A percentile compares a stretch with the other conserved stretches of the same genome.
phyloP scores from a whole-genome alignment of 2,113 vertebrate species.

The Thalassarche chlororhynchos region DNA sequence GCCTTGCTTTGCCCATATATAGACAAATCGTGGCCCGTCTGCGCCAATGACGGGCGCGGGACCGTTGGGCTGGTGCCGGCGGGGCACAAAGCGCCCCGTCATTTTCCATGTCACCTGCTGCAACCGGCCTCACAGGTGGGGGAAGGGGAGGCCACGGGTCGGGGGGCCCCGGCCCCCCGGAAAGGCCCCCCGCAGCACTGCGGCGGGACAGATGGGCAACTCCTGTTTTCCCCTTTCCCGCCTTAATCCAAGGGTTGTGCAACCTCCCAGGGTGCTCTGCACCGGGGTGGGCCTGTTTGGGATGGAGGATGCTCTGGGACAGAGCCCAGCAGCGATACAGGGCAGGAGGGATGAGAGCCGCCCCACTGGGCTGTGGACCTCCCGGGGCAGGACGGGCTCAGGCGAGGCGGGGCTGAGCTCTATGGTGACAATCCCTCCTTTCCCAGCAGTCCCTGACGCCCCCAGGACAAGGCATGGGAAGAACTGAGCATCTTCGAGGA shows the following conservation, averaged over 20 bases:
- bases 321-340: background rate
- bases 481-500: background rate
- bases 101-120: constrained; percentile 12
- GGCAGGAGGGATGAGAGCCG: background rate
- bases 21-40: constrained; percentile 45
- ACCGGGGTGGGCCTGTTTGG: background rate
- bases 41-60: constrained; percentile 27
- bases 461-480: background rate
- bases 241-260: background rate
- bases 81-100: background rate
- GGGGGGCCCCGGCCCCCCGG: fast-evolving
- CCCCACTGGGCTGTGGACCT: fast-evolving
- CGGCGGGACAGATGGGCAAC: fast-evolving
- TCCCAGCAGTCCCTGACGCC: background rate
- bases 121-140: background rate
- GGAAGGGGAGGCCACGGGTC: background rate
- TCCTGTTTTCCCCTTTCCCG: background rate
- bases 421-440: background rate
- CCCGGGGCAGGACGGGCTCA: background rate
- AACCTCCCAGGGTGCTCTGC: fast-evolving
- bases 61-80: background rate
- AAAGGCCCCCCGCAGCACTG: fast-evolving
- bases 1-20: constrained; percentile 71
- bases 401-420: background rate
- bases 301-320: background rate